Percentiles rank a stretch among this genome's conserved stretches.
phyloP scores from a whole-genome alignment of 2,888 invertebrate genomes.

The Zhengitettix transpicula region DNA sequence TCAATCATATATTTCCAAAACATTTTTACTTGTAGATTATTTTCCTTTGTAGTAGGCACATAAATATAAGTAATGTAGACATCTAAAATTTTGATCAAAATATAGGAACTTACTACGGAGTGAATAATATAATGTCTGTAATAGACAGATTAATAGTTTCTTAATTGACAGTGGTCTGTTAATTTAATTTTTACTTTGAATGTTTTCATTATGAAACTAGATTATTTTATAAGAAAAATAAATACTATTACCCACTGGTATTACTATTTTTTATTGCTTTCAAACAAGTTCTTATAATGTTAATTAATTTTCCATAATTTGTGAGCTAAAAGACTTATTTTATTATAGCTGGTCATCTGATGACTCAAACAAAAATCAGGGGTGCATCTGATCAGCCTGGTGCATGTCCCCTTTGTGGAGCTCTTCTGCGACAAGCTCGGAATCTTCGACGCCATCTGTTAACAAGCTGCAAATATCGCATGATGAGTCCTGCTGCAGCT shows the following conservation, averaged over 20 bases:
- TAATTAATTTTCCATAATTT: neutral
- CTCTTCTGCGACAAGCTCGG: conserved; percentile 38
- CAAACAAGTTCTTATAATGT: neutral
- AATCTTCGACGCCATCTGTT: conserved; percentile 38
- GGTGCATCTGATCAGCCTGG: conserved; percentile 44
- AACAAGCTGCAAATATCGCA: conserved; percentile 26
- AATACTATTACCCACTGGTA: neutral
- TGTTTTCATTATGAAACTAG: neutral
- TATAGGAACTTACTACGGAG: too few species aligned
- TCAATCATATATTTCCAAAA: too few species aligned
- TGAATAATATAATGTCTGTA: too few species aligned
- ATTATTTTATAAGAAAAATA: neutral
- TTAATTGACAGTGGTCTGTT: too few species aligned
- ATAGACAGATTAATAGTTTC: too few species aligned
- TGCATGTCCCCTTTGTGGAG: conserved; percentile 40
- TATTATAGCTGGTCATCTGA: neutral
- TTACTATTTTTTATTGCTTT: neutral
- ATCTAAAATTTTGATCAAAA: too few species aligned
- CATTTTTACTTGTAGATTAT: too few species aligned
- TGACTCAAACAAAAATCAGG: conserved; percentile 20
- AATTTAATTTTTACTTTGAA: neutral
- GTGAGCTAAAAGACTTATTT: neutral
- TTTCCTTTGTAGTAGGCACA: too few species aligned
- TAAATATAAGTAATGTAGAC: too few species aligned
- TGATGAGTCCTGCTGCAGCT: conserved; percentile 1